A percentile compares a stretch with the other conserved stretches of the same genome.
phyloP scores from a whole-genome alignment of 2,113 vertebrate genomes.

The Aptenodytes forsteri region DNA sequence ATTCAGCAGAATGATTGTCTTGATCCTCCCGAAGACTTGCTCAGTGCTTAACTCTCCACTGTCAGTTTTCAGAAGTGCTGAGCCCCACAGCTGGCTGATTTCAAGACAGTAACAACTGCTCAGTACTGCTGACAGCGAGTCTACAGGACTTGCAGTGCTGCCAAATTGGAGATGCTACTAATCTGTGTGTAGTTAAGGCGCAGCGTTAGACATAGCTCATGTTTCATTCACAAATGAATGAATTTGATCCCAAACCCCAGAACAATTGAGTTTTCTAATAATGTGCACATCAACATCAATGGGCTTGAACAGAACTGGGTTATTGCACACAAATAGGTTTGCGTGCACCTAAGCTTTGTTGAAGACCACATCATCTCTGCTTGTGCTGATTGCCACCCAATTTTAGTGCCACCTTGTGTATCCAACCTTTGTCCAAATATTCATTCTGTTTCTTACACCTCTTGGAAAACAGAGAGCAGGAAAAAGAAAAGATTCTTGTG shows the following conservation, averaged over 20 bases:
- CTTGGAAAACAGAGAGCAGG: neutral
- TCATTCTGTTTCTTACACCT: neutral
- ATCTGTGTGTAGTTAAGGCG: neutral
- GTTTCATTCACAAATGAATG: neutral
- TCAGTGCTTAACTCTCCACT: rapidly evolving
- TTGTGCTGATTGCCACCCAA: neutral
- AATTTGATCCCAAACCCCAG: neutral
- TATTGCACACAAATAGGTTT: neutral
- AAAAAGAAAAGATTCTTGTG: neutral
- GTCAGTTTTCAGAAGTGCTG: neutral
- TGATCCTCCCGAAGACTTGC: neutral
- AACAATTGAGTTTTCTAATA: neutral
- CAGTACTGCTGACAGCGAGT: neutral
- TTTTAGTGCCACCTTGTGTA: neutral
- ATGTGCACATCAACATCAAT: neutral
- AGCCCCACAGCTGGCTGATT: neutral
- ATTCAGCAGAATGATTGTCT: neutral
- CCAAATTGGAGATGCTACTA: neutral
- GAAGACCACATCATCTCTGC: neutral
- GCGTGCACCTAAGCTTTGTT: neutral
- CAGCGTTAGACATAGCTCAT: neutral
- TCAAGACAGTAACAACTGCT: neutral
- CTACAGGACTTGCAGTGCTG: neutral
- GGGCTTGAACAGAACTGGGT: neutral
- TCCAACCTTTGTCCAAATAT: neutral